phyloP scores from a whole-genome alignment of 2,888 invertebrate genomes.

The Liopterus haemorrhoidalis region DNA sequence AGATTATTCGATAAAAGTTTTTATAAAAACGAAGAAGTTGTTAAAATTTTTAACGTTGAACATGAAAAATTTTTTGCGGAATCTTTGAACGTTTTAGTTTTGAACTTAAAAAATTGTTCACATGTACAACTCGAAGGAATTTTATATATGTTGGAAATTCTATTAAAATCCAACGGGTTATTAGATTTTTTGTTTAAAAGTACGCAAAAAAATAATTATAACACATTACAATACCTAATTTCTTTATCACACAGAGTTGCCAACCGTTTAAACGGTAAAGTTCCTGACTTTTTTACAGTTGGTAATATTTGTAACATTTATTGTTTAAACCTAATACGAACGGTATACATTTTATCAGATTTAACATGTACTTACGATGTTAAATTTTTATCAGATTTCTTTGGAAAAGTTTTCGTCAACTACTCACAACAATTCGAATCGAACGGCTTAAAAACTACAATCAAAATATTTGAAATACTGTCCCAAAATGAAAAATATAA shows the following conservation, averaged over 20 bases:
- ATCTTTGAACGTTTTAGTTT: conserved; percentile 47
- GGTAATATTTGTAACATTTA: conserved; percentile 55
- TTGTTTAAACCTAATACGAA: conserved; percentile 55
- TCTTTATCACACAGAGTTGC: conserved; percentile 67
- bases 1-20: conserved; percentile 53
- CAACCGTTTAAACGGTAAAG: conserved; percentile 55
- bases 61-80: conserved; percentile 49
- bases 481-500: conserved; percentile 44
- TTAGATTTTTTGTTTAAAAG: conserved; percentile 41
- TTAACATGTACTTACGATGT: conserved; percentile 33
- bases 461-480: conserved; percentile 54
- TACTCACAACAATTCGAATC: conserved; percentile 49
- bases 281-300: conserved; percentile 54
- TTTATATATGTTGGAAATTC: conserved; percentile 45
- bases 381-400: conserved; percentile 50
- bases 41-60: conserved; percentile 51
- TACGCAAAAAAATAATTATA: conserved; percentile 43
- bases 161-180: conserved; percentile 55
- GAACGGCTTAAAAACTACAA: conserved; percentile 48
- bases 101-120: conserved; percentile 47
- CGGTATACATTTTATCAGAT: conserved; percentile 55
- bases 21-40: conserved; percentile 48
- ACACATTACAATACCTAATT: conserved; percentile 55
- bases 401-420: conserved; percentile 57
- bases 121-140: conserved; percentile 42